Conservation (phyloP, 2,113 vertebrate genomes). For the Cyprinodon brontotheroides region DNA sequence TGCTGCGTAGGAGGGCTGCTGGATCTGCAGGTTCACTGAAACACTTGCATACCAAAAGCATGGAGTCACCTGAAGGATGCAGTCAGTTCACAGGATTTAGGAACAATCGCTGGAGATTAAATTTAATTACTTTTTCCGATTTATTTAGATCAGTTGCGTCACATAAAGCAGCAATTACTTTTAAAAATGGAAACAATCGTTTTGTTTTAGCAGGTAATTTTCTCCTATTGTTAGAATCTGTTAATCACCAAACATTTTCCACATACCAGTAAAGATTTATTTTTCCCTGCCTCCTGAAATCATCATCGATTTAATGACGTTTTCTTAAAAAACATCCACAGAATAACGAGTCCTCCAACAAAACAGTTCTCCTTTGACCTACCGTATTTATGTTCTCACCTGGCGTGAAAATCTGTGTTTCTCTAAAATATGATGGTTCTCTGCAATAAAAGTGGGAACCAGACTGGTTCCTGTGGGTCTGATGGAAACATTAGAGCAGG, state of each 20-base stretch:
- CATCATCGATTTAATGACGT: too few species aligned
- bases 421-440: background rate
- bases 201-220: background rate
- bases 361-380: too few species aligned
- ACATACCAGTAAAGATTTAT: too few species aligned
- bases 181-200: background rate
- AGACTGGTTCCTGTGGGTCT: background rate
- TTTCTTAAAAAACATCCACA: too few species aligned
- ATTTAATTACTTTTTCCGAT: background rate
- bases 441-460: background rate
- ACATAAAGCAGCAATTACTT: background rate
- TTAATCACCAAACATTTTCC: too few species aligned
- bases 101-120: background rate
- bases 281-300: too few species aligned
- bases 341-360: too few species aligned
- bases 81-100: background rate
- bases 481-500: background rate
- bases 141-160: background rate
- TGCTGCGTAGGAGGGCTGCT: conserved; percentile 19
- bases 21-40: background rate
- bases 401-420: background rate
- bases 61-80: background rate
- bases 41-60: conserved; percentile 16
- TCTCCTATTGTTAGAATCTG: background rate
- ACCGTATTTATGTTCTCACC: background rate